Base-by-base conservation (phyloP, 2,113 vertebrate genomes). In the Pteronura brasiliensis region DNA sequence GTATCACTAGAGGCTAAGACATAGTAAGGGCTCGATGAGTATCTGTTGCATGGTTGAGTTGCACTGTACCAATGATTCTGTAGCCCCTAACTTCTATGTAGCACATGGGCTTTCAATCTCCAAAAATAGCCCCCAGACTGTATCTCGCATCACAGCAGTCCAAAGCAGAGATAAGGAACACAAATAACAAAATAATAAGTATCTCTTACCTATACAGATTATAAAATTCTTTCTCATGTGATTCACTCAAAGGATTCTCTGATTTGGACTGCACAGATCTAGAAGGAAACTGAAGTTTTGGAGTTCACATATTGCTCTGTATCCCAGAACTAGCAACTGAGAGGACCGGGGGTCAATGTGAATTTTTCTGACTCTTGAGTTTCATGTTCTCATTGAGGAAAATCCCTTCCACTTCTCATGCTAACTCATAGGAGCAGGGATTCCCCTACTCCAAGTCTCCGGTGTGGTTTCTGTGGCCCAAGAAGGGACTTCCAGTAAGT, bases 331-430 rank as follows among this genome's bases (percentile, higher is more conserved):
- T 36, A 5, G 13, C 47, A 71, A 82, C 29, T 61, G 27, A 97
- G 71, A 93, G 14, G 59, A n/a, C 55, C 44, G 18, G 93, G 39
- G 55, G 69, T 27, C 11, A 17, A 61, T 29, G 31, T 61, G 39
- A 47, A 3, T 15, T 85, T 86, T 92, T 96, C 79, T 96, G 65
- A 57, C 42, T 95, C 21, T 96, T 96, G 79, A 80, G 69, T 90
- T 94, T 90, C 42, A 21, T 69, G 12, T 88, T 90, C 49, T 84
- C 23, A 67, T 10, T 52, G 61, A 93, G 79, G 95, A 87, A 80
- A 88, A 97, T 90, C 97, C 94, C 96, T 96, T 87, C 67, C 34
- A 44, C 13, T 55, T 82, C n/a, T 27, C 11, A 59, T 65, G 63
- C n/a, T 85, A 55, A 86, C 87, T 47, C 7, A 4, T 4, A 85